Evolutionary conservation across 2,797 vertebrate species (phyloP), one percentile per base, ranked within the genome.

Genomic region (Leontopithecus rosalia): DNA sequence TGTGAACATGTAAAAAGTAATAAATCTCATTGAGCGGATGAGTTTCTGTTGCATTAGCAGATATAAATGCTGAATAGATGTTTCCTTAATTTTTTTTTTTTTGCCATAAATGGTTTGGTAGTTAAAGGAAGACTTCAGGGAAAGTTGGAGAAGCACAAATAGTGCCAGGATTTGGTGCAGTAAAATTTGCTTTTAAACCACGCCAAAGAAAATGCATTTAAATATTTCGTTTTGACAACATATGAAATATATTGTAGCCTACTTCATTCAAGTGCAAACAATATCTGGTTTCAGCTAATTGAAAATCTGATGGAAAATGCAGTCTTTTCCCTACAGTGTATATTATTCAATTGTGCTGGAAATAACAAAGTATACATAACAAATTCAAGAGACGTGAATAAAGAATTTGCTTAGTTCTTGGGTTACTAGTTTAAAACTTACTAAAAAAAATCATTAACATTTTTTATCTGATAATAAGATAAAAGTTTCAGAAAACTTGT

Each of bases 1-100:
- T 97, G 97, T 97, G 98, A 98, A 98, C 97, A 97, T 92, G 96
- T 94, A 50, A 33, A 58, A 96, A 97, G 98, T 97, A 97, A 98
- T 98, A 98, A 98, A 99, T 99, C 98, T 99, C 93, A 14, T 91
- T 97, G 97, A 98, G 95, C 95, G 97, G 98, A 98, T 98, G 98
- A 98, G 96, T 98, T 98, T 98, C 97, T 98, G 93, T 98, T 98
- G 98, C 86, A 97, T 98, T 98, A 98, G 97, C 96, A 98, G 98
- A 98, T 97, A 96, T 98, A 98, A 98, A 94, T 98, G 98, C 98
- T 99, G 98, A 99, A 98, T 98, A 96, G 96, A 94, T 98, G 94
- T 98, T 91, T 98, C 93, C 83, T 95, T 98, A 96, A 93, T 96
- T 55, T 55, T 96, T 98, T 67, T 52, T 70, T 81, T 75, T 79